Conservation (phyloP, 2,113 vertebrate genomes). For the Callipepla squamata region DNA sequence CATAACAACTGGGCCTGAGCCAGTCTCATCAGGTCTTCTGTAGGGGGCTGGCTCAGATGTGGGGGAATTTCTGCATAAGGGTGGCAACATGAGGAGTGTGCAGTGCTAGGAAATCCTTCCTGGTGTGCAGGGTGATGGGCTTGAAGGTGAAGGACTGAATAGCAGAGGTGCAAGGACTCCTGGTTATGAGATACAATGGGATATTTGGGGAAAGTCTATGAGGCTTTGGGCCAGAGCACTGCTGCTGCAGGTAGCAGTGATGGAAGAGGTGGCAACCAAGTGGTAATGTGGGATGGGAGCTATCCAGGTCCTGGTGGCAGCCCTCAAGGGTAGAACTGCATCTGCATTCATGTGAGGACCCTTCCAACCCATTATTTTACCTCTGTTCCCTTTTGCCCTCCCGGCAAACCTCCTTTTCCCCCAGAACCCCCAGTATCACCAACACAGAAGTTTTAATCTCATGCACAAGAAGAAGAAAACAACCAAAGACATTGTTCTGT, state of each 20-base stretch:
- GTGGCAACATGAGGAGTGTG: rapidly evolving
- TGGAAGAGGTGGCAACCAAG: not conserved
- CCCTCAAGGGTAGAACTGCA: not conserved
- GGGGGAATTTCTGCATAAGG: not conserved
- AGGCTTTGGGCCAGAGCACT: rapidly evolving
- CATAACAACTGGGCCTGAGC: rapidly evolving
- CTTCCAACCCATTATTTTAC: not conserved
- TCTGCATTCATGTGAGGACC: not conserved
- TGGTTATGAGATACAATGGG: not conserved
- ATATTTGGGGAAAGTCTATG: too few species aligned
- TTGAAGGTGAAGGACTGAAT: not conserved
- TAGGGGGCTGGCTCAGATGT: not conserved
- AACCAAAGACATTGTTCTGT: not conserved
- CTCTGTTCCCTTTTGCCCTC: not conserved
- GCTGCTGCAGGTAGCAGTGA: rapidly evolving
- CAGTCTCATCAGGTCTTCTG: not conserved
- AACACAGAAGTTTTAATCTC: not conserved
- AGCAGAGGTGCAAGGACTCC: too few species aligned
- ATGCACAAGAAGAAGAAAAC: not conserved
- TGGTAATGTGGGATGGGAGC: not conserved
- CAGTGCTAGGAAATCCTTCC: not conserved
- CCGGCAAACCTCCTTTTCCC: not conserved
- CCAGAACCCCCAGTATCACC: not conserved
- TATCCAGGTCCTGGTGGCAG: not conserved
- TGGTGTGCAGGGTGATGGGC: not conserved